These are phyloP conservation scores for Formica selysi DNA, from an alignment of 1,140 invertebrate genomes.

Conservation along the genomic window DNA sequence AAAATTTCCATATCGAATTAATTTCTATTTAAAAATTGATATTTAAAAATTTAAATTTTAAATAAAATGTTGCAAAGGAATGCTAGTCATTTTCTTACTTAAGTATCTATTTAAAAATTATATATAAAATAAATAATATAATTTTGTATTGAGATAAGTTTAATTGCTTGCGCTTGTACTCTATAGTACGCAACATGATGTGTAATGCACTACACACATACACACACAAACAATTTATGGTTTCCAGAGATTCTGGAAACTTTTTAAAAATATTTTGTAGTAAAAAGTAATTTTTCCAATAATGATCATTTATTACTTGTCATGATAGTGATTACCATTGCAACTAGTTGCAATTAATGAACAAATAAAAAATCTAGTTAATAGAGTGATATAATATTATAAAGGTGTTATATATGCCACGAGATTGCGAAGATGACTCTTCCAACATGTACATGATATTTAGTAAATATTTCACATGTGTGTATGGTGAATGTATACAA, in stretches of 20 bases:
- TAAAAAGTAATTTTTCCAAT: slow-evolving; percentile 15
- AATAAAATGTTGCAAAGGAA: background rate
- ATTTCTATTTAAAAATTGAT: background rate
- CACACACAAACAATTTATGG: background rate
- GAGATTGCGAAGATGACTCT: slow-evolving; percentile 50
- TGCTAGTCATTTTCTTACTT: slow-evolving; percentile 64
- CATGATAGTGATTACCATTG: slow-evolving; percentile 27
- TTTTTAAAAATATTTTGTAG: slow-evolving; percentile 3
- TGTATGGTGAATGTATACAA: slow-evolving; percentile 52
- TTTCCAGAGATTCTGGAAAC: slow-evolving; percentile 9
- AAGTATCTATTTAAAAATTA: slow-evolving; percentile 57
- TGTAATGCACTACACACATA: background rate
- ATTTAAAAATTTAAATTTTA: background rate
- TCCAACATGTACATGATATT: slow-evolving; percentile 46
- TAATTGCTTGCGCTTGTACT: slow-evolving; percentile 43
- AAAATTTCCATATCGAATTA: slow-evolving; percentile 3
- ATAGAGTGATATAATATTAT: slow-evolving; percentile 37
- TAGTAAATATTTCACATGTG: slow-evolving; percentile 49
- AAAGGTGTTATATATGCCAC: slow-evolving; percentile 19
- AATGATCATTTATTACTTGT: slow-evolving; percentile 34
- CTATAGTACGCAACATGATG: slow-evolving; percentile 21
- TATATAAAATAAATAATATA: slow-evolving; percentile 5
- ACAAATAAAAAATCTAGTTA: slow-evolving; percentile 11
- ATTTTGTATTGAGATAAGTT: slow-evolving; percentile 30
- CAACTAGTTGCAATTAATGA: slow-evolving; percentile 8